Percentiles rank a stretch among this genome's conserved stretches.
Evolutionary conservation across 2,888 invertebrate species (phyloP).

Genomic region (Melipona bicolor): DNA sequence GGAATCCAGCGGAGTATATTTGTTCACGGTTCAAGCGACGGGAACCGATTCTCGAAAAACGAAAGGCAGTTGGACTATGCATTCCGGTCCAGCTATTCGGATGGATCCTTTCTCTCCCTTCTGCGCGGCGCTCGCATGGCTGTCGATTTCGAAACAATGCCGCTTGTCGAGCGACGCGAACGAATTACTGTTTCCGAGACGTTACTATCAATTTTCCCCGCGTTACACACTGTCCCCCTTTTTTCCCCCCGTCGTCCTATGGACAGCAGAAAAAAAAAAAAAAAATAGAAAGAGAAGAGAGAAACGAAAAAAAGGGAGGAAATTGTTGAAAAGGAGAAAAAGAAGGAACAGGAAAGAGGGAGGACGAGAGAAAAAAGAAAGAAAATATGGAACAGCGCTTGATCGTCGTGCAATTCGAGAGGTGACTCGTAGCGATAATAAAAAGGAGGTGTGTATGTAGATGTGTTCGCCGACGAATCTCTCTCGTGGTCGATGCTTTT

Average conservation of each 20-base stretch:
- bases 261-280: too few species aligned
- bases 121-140: background rate
- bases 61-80: conserved; percentile 15
- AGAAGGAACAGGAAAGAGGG: background rate
- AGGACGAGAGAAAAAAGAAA: conserved; percentile 8
- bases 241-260: too few species aligned
- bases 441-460: conserved; percentile 42
- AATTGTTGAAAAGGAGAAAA: conserved; percentile 9
- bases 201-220: conserved; percentile 30
- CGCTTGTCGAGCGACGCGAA: conserved; percentile 41
- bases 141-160: conserved; percentile 31
- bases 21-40: background rate
- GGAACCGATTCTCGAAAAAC: background rate
- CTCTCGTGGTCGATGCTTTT: background rate
- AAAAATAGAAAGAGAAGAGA: background rate
- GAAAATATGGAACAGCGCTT: conserved; percentile 49
- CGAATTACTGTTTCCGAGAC: conserved; percentile 40
- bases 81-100: conserved; percentile 29
- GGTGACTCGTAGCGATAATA: conserved; percentile 54
- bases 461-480: conserved; percentile 45
- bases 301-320: background rate
- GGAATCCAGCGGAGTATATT: conserved; percentile 7
- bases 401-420: conserved; percentile 58
- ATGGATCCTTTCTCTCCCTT: conserved; percentile 17
- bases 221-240: conserved; percentile 17